Conservation (phyloP, 1,140 invertebrate species). For the Daktulosphaira vitifoliae region DNA sequence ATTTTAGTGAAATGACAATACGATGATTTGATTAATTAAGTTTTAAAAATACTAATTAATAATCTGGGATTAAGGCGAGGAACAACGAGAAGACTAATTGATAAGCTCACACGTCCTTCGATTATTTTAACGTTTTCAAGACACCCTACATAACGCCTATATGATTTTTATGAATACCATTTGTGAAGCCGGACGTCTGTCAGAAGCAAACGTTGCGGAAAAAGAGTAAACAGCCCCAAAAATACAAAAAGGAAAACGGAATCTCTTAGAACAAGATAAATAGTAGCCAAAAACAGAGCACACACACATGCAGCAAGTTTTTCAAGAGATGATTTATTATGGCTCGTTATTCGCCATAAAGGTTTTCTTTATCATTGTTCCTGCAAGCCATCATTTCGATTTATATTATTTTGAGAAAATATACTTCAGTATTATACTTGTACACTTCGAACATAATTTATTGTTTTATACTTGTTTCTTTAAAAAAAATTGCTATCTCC, state of each 20-base stretch:
- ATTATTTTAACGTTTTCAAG: no score
- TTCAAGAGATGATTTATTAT: constrained; percentile 22
- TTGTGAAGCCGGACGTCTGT: constrained; percentile 24
- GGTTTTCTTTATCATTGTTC: constrained; percentile 29
- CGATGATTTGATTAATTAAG: no score
- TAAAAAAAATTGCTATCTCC: no score
- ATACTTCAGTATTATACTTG: not conserved
- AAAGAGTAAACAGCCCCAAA: constrained; percentile 19
- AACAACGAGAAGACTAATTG: no score
- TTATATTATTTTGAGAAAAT: constrained; percentile 25
- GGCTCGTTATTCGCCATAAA: constrained; percentile 16
- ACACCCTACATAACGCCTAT: no score
- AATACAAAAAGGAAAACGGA: constrained; percentile 16
- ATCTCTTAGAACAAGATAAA: constrained; percentile 23
- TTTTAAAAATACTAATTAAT: no score
- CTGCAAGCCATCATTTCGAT: constrained; percentile 18
- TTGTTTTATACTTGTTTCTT: not conserved
- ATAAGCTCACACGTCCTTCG: no score
- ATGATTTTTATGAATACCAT: not conserved
- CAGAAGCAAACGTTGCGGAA: constrained; percentile 16
- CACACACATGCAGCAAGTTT: constrained; percentile 4
- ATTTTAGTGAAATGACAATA: no score
- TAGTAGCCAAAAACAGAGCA: constrained; percentile 29
- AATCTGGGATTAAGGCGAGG: no score
- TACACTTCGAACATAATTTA: constrained; percentile 23